Conservation (phyloP, 1,140 invertebrate genomes). For the Sinonovacula constricta region DNA sequence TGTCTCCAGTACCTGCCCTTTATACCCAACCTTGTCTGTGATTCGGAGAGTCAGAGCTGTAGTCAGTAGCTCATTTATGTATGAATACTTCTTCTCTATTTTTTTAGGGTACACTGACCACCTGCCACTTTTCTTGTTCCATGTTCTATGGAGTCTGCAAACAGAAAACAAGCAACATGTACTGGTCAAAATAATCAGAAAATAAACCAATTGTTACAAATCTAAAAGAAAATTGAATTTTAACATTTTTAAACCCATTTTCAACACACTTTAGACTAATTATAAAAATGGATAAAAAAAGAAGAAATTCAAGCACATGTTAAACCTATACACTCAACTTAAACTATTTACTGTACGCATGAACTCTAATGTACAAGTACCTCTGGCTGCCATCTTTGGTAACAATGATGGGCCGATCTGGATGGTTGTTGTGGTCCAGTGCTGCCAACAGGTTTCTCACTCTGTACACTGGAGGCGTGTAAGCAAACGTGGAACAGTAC, state of each 20-base stretch:
- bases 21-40: not conserved
- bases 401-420: not conserved
- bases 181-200: not conserved
- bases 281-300: not conserved
- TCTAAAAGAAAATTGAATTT: not conserved
- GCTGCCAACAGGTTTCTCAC: conserved; percentile 16
- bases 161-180: not conserved
- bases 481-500: conserved; percentile 17
- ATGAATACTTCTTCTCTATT: conserved; percentile 10
- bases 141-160: not conserved
- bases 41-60: not conserved
- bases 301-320: not conserved
- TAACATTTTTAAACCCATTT: not conserved
- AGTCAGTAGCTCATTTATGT: not conserved
- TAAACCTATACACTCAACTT: not conserved
- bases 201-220: not conserved
- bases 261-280: not conserved
- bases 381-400: conserved; percentile 13
- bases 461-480: conserved; percentile 26
- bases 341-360: not conserved
- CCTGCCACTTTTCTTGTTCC: conserved; percentile 16
- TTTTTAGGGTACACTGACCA: not conserved
- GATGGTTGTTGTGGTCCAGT: conserved; percentile 11
- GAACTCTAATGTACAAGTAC: not conserved
- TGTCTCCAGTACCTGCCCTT: not conserved